Evolutionary conservation across 2,113 vertebrate species (phyloP), one percentile per base, ranked within the genome.

Genomic region (Miniopterus natalensis): DNA sequence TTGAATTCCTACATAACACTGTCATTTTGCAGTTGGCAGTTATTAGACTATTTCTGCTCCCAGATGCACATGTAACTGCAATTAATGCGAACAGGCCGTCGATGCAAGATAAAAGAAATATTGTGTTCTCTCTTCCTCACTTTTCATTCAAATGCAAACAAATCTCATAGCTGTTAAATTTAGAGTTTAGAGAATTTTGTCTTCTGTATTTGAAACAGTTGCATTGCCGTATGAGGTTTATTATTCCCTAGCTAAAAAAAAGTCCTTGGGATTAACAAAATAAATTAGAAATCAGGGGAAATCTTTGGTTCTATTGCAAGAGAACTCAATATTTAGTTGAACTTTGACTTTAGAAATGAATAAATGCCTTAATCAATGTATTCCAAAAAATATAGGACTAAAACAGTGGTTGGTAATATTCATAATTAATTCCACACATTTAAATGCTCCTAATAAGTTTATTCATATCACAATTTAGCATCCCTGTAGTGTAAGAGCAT

Each of bases 311-410:
- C 31, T 84, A 6, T 63, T 51, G 23, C 20, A 70, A 86, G 29
- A 74, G 87, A 77, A 95, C 14, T 68, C 36, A 88, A 89, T 40
- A 57, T 66, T 42, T 86, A 70, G 31, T 36, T 96, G 27, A 79
- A 70, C 9, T 92, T 85, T 86, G 45, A 84, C 4, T 75, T 89
- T 74, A 75, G 40, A 92, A 95, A 83, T 74, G 55, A 90, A 74
- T 51, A 49, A 78, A 84, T 63, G 6, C 4, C 59, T 90, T 90
- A 11, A 75, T 47, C 3, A 77, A 61, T 66, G 4, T 17, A n/a
- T 57, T 81, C 45, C 8, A 27, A 71, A 36, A 94, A 73, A 51
- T 74, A 23, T 3, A 63, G 4, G 15, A 21, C 66, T 87, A 49
- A 73, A 78, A 29, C 8, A 79, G 29, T 86, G 42, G 29, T 77